Base-by-base conservation (phyloP, 2,888 invertebrate genomes). In the Pycnomerus fuliginosus region DNA sequence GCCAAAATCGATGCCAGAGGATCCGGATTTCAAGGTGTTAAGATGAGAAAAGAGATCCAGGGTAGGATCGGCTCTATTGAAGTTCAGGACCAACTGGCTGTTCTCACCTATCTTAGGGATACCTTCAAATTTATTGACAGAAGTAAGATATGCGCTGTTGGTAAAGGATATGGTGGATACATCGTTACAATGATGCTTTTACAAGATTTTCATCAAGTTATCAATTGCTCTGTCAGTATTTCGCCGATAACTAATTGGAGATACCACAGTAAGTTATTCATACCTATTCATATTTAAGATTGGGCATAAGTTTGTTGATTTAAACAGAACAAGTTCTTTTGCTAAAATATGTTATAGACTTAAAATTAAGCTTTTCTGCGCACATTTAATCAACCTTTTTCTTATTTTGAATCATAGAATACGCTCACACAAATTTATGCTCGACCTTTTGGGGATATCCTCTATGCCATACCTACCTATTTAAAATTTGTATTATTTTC, bases 1-100 rank as follows among this genome's bases (percentile, higher is more conserved):
- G 93, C 90, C 0, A 83, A 87, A 68, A 89, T 94, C 36, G 95
- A 96, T 72, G 94, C 89, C 0, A 76, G 94, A 20, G 95, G 95
- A 3, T 85, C 90, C 1, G 90, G 88, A 0, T 88, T 80, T 55
- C 83, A 91, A 71, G 93, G 94, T 1, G 88, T 90, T 62, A 75
- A 80, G 35, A 70, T 86, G 49, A 73, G 84, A 52, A 82, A 84
- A 7, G 84, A 86, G 67, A 79, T 90, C 15, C 88, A 90, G 62
- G 82, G 77, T 40, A 70, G 75, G 16, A 69, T 85, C 25, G 85
- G 85, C 3, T 74, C 76, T 1, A 71, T 77, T 3, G 85, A 85
- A 60, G 79, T 84, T 3, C 76, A 80, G 50, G 85, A 85, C 66
- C 83, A 84, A 62, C 72, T 84, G 23, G 74, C 74, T 2, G 73